phyloP scores from a whole-genome alignment of 1,140 invertebrate species.

The Schmidtea mediterranea region DNA sequence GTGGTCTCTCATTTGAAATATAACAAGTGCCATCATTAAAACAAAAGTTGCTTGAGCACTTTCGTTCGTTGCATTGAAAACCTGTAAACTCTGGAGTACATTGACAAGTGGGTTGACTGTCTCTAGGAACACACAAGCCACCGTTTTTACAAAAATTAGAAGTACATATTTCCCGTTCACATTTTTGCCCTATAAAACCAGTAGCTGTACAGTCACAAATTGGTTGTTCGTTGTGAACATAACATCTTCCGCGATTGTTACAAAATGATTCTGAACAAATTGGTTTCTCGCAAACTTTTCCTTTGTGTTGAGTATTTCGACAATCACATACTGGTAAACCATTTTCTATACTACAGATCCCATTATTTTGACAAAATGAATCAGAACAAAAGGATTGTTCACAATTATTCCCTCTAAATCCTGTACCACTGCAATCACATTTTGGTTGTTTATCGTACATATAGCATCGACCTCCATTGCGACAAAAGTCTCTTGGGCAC shows the following conservation, averaged over 20 bases:
- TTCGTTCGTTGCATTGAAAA: no score
- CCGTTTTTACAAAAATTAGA: not conserved
- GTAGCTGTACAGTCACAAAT: not conserved
- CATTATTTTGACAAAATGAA: not conserved
- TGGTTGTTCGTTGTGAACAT: not conserved
- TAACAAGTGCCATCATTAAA: no score
- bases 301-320: no score
- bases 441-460: not conserved
- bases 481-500: no score
- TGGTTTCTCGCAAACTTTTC: no score
- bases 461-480: not conserved
- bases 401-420: not conserved
- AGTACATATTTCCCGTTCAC: not conserved
- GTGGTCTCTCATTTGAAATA: no score
- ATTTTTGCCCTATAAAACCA: not conserved
- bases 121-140: not conserved
- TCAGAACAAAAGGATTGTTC: not conserved
- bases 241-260: not conserved
- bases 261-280: no score
- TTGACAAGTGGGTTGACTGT: not conserved
- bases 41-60: no score
- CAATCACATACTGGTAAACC: not conserved
- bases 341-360: not conserved
- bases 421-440: slow-evolving; percentile 1
- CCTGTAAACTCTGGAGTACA: not conserved